Evolutionary conservation across 1,140 invertebrate genomes (phyloP), one percentile per base, ranked within the genome.

Genomic region (Pseudoatta argentina): DNA sequence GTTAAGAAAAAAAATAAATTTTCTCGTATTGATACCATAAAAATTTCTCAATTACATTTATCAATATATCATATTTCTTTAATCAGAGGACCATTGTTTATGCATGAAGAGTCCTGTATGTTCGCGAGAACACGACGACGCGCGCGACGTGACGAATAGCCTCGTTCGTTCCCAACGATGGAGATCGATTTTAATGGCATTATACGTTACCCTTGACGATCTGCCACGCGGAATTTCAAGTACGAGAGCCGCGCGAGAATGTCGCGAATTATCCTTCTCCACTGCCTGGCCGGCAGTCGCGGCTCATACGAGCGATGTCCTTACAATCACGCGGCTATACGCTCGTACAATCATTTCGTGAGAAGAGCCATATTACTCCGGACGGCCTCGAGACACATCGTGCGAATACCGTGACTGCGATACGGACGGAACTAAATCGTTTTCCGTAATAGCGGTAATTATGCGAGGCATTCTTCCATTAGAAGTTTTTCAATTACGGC

Each of bases 151-250:
- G 67, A 39, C 39, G 59, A 77, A 64, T 69, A 85, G 64, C 88
- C 87, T 89, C 87, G 81, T 77, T 88, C 83, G 55, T 88, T 85
- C 71, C 64, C 79, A 24, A 55, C 87, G 27, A 76, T 30, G 79
- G 83, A 59, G 72, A 88, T 88, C 85, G 71, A 89, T 88, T 89
- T 89, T 86, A 89, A 88, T 79, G 77, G 55, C 69, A 83, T 73
- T 86, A 88, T 79, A 73, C 83, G 76, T 83, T 83, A 83, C 88
- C 88, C 88, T 89, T 89, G 88, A 86, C 69, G 85, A 61, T 69
- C 67, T 86, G 82, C 73, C 73, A 73, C 82, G 55, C 30, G 87
- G 88, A 89, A 88, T 89, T 67, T 81, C 87, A 88, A 89, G 75
- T 76, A 63, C 87, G 75, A 24, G 21, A 24, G 27, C 59, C 86